Percentiles rank a stretch among this genome's conserved stretches.
These are phyloP conservation scores for Microctonus brassicae DNA, from an alignment of 2,888 invertebrate genomes.

Conservation along the genomic window DNA sequence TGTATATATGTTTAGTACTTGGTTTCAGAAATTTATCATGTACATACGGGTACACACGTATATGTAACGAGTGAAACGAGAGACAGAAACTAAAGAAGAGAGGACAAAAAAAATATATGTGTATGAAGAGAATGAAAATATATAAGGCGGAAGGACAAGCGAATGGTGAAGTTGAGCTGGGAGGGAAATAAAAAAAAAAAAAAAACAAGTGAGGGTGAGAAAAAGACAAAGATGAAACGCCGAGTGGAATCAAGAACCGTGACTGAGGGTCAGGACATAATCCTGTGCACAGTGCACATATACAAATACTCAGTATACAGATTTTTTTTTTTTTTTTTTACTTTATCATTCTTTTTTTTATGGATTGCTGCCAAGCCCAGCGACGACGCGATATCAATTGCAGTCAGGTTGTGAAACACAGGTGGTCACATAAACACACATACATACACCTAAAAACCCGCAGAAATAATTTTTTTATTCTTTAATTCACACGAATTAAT, in stretches of 20 bases:
- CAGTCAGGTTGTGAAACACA: conserved; percentile 18
- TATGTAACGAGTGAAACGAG: neutral
- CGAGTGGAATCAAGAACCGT: conserved; percentile 50
- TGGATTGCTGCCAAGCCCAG: neutral
- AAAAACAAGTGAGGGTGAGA: conserved; percentile 31
- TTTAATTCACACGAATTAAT: neutral
- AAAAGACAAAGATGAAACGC: conserved; percentile 22
- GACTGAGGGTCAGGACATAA: conserved; percentile 52
- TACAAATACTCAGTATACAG: neutral
- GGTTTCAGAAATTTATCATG: neutral
- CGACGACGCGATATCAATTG: conserved; percentile 10
- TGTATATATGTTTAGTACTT: neutral
- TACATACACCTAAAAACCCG: neutral
- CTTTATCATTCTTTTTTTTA: conserved; percentile 13
- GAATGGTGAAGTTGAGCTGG: conserved; percentile 37
- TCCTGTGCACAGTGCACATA: conserved; percentile 38
- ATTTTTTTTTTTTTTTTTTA: conserved; percentile 42
- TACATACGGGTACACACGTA: neutral
- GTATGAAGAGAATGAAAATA: conserved; percentile 36
- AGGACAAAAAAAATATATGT: too few species aligned
- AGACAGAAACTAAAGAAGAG: too few species aligned
- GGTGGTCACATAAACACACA: conserved; percentile 8
- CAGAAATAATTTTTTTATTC: neutral
- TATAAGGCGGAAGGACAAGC: conserved; percentile 41
- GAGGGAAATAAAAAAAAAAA: conserved; percentile 27